Conservation (phyloP, 2,113 vertebrate species). For the Sialia sialis region DNA sequence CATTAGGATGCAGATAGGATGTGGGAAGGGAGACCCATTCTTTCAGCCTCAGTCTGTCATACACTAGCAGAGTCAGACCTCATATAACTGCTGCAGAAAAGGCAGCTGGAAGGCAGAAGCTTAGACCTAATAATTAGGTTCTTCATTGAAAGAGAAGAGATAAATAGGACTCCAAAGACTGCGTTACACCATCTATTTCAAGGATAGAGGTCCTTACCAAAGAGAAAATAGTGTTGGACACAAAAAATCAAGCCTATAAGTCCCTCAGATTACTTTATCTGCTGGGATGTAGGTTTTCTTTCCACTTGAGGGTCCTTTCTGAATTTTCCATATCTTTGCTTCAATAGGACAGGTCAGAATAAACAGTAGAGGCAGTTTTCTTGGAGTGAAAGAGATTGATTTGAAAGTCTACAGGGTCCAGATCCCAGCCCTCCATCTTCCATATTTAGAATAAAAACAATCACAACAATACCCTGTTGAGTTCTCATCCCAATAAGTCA, state of each 20-base stretch:
- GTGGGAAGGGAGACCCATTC: rapidly evolving
- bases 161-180: background rate
- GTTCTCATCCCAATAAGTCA: background rate
- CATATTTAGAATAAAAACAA: background rate
- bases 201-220: background rate
- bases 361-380: background rate
- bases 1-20: background rate
- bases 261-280: background rate
- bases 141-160: background rate
- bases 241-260: background rate
- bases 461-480: background rate
- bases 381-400: background rate
- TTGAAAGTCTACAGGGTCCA: background rate
- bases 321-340: background rate
- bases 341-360: background rate
- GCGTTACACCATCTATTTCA: background rate
- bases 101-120: background rate
- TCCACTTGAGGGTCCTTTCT: background rate
- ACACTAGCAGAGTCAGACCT: background rate
- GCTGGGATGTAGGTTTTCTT: background rate
- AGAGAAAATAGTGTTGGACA: background rate
- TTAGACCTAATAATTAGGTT: background rate
- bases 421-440: background rate
- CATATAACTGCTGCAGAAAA: background rate
- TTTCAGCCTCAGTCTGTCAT: background rate